These are phyloP conservation scores for Agrilus biguttatus DNA, from an alignment of 2,888 invertebrate genomes.

Conservation along the genomic window DNA sequence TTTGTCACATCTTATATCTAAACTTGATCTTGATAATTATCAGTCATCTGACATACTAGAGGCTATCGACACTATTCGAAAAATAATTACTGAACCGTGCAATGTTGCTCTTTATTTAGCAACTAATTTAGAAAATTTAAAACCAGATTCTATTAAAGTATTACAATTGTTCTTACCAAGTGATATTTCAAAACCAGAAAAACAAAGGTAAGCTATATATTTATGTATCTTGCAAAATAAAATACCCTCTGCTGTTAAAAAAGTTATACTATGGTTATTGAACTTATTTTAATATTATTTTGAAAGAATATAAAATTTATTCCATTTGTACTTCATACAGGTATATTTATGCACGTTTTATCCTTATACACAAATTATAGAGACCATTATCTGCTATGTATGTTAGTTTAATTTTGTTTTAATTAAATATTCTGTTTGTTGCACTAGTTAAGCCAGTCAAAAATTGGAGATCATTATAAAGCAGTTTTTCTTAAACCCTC, in stretches of 20 bases:
- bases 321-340: no score
- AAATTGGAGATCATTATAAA: no score
- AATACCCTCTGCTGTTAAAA: neutral
- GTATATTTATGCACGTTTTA: no score
- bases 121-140: conserved; percentile 50
- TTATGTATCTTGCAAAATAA: neutral
- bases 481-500: no score
- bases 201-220: neutral
- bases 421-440: no score
- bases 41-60: conserved; percentile 26
- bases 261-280: no score
- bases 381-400: no score
- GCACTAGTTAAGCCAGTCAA: no score
- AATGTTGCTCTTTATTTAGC: conserved; percentile 59
- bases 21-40: conserved; percentile 32
- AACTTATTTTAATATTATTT: no score
- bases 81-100: conserved; percentile 40
- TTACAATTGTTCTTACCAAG: conserved; percentile 16
- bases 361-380: no score
- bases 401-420: no score
- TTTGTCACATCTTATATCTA: conserved; percentile 49
- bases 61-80: conserved; percentile 40
- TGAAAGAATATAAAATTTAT: no score
- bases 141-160: conserved; percentile 32
- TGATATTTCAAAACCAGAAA: conserved; percentile 2